Evolutionary conservation across 2,888 invertebrate genomes (phyloP).

Genomic region (Villa cingulata): DNA sequence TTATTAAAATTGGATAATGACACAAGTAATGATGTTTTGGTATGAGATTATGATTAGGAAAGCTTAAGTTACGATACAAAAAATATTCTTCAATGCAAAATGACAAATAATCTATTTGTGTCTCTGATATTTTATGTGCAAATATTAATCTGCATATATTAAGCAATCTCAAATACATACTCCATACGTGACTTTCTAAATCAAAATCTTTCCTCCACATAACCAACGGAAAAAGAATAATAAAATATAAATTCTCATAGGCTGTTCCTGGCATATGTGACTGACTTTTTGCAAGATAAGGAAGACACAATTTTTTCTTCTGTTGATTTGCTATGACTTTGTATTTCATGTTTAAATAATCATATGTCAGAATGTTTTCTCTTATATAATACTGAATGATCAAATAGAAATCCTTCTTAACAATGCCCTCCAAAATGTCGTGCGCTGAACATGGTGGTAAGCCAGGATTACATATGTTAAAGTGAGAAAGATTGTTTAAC

Average conservation of each 20-base stretch:
- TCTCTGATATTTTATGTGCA: slow-evolving; percentile 7
- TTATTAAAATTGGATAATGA: slow-evolving; percentile 11
- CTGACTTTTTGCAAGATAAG: slow-evolving; percentile 3
- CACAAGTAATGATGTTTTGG: slow-evolving; percentile 13
- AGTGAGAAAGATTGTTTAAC: slow-evolving; percentile 8
- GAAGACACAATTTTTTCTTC: slow-evolving; percentile 10
- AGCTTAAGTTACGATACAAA: slow-evolving; percentile 7
- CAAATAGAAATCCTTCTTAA: background rate
- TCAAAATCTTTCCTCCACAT: slow-evolving; percentile 4
- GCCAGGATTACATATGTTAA: slow-evolving; percentile 7
- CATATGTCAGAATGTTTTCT: no score
- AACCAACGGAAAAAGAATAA: slow-evolving; percentile 11
- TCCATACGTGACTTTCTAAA: slow-evolving; percentile 10
- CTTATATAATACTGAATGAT: no score
- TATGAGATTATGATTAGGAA: slow-evolving; percentile 7
- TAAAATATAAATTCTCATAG: slow-evolving; percentile 11
- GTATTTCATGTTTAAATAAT: slow-evolving; percentile 7
- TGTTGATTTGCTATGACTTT: slow-evolving; percentile 7
- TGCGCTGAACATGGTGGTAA: slow-evolving; percentile 10
- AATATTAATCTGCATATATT: slow-evolving; percentile 13
- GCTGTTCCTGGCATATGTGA: slow-evolving; percentile 9
- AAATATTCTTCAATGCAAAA: slow-evolving; percentile 11
- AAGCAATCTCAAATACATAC: slow-evolving; percentile 6
- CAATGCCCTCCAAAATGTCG: slow-evolving; percentile 6
- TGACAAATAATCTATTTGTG: slow-evolving; percentile 8